Conservation (phyloP, 2,113 vertebrate genomes). For the Falcunculus frontatus region DNA sequence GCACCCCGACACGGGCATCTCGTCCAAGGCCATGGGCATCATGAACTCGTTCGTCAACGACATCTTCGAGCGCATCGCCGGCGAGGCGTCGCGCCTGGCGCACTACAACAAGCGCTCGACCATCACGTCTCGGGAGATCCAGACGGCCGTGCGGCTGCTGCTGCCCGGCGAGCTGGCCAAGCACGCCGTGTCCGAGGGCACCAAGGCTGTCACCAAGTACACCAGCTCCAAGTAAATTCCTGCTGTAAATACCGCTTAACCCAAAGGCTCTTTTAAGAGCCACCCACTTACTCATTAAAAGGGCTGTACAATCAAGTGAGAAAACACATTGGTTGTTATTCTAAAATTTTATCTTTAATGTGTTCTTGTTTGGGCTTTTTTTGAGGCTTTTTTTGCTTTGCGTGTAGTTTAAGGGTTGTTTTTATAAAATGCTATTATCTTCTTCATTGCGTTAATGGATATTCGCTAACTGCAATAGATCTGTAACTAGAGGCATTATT, state of each 20-base stretch:
- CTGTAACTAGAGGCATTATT: rapidly evolving
- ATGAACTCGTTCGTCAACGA: conserved; percentile 72
- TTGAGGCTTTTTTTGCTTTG: too few species aligned
- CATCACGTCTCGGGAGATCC: conserved; percentile 76
- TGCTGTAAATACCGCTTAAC: neutral
- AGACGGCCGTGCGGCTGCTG: conserved; percentile 82
- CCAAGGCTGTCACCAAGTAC: conserved; percentile 82
- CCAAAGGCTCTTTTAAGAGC: conserved; percentile 79
- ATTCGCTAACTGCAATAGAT: rapidly evolving
- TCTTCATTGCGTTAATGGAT: rapidly evolving
- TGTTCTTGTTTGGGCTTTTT: too few species aligned
- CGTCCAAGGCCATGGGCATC: conserved; percentile 76
- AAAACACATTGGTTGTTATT: too few species aligned
- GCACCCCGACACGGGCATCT: conserved; percentile 80
- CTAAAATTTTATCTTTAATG: too few species aligned
- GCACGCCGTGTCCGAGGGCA: conserved; percentile 76
- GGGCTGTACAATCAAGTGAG: too few species aligned
- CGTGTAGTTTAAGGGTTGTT: rapidly evolving
- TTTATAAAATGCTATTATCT: rapidly evolving
- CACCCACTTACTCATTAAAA: neutral
- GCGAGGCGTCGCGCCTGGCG: conserved; percentile 58
- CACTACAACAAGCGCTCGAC: conserved; percentile 78
- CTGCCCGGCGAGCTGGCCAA: conserved; percentile 77
- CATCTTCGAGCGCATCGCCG: conserved; percentile 61
- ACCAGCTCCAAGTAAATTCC: conserved; percentile 11